These are phyloP conservation scores for Pseudocheirus occidentalis DNA, from an alignment of 2,797 vertebrate genomes.

Conservation along the genomic window DNA sequence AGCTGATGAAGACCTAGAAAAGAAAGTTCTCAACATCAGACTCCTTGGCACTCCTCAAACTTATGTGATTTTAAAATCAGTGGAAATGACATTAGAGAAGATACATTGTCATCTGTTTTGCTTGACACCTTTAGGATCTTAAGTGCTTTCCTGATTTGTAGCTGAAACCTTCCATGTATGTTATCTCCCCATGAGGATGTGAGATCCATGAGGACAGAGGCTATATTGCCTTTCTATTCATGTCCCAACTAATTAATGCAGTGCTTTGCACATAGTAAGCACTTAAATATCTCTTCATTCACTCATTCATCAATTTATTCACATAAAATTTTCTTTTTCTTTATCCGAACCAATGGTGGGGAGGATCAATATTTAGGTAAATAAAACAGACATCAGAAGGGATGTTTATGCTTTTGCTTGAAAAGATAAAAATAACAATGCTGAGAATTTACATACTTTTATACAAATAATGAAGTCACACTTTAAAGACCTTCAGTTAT, in stretches of 20 bases:
- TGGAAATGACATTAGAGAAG: background rate
- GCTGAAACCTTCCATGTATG: background rate
- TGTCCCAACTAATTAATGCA: background rate
- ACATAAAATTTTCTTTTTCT: background rate
- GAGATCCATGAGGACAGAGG: background rate
- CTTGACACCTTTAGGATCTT: background rate
- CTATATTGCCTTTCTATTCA: background rate
- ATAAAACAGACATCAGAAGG: background rate
- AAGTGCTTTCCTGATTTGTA: background rate
- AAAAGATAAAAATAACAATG: background rate
- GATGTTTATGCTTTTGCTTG: background rate
- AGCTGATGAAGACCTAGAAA: background rate
- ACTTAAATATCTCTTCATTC: background rate
- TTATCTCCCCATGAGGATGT: background rate
- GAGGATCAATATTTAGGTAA: background rate
- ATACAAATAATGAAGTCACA: background rate
- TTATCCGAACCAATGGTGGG: background rate
- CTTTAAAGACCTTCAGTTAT: background rate
- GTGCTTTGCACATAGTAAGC: background rate
- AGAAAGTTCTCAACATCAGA: background rate
- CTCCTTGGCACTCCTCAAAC: background rate
- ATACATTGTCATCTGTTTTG: background rate
- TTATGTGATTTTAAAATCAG: background rate
- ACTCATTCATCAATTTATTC: background rate
- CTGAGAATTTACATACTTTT: background rate